Percentiles rank a stretch among this genome's conserved stretches.
phyloP scores from a whole-genome alignment of 2,888 invertebrate genomes.

The Psylliodes chrysocephalus region DNA sequence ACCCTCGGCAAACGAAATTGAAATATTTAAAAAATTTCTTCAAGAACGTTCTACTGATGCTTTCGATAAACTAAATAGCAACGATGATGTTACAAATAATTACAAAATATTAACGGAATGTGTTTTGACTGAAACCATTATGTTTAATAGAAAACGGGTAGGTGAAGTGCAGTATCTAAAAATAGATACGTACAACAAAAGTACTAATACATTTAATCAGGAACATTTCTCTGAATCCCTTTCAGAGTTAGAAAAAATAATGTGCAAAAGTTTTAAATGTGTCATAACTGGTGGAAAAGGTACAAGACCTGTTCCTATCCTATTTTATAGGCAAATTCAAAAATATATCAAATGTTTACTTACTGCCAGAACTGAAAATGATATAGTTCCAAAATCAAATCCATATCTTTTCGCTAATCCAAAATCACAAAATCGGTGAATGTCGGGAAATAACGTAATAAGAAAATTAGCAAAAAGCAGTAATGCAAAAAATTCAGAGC shows the following conservation, averaged over 20 bases:
- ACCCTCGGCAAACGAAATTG: conserved; percentile 45
- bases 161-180: conserved; percentile 44
- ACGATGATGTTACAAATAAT: conserved; percentile 24
- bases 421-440: conserved; percentile 42
- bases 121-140: conserved; percentile 34
- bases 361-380: conserved; percentile 21
- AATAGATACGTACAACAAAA: conserved; percentile 36
- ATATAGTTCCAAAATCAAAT: conserved; percentile 42
- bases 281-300: conserved; percentile 44
- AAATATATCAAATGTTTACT: conserved; percentile 33
- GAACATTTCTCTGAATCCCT: conserved; percentile 26
- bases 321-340: conserved; percentile 39
- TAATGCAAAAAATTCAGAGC: conserved; percentile 26
- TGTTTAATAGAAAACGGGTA: conserved; percentile 46
- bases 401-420: conserved; percentile 26
- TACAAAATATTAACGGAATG: conserved; percentile 46
- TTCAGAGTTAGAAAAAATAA: conserved; percentile 30
- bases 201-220: conserved; percentile 15
- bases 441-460: conserved; percentile 39
- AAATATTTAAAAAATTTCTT: conserved; percentile 38
- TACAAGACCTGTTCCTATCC: conserved; percentile 37
- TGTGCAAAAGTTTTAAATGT: conserved; percentile 38
- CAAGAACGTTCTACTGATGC: conserved; percentile 33
- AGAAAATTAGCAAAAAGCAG: conserved; percentile 37
- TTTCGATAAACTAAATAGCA: conserved; percentile 31